Conservation (phyloP, 1,140 invertebrate species). For the Atta cephalotes region DNA sequence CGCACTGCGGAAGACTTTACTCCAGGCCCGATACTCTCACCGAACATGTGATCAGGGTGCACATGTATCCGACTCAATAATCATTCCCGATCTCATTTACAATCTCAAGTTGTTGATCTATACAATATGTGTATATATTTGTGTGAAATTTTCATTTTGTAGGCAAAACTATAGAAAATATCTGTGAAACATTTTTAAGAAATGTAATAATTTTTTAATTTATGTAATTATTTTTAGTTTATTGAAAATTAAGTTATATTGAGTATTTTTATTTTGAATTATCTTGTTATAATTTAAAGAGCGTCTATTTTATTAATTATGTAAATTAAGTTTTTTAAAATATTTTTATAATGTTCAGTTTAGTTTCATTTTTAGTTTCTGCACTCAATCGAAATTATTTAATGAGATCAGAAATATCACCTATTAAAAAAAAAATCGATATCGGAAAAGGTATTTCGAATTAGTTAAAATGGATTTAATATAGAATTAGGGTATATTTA, state of each 20-base stretch:
- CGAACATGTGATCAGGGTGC: conserved; percentile 77
- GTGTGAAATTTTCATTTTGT: background rate
- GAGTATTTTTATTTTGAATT: background rate
- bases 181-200: background rate
- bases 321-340: background rate
- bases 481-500: background rate
- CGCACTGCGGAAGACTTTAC: conserved; percentile 78
- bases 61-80: conserved; percentile 28
- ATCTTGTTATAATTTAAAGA: conserved; percentile 2
- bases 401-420: background rate
- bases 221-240: background rate
- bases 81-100: background rate
- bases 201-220: conserved; percentile 7
- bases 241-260: background rate
- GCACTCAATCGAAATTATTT: background rate
- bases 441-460: background rate
- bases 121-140: background rate
- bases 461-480: background rate
- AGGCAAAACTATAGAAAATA: background rate
- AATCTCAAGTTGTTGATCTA: background rate
- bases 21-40: conserved; percentile 78
- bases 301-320: background rate
- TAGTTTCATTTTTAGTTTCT: background rate
- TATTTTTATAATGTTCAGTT: background rate
- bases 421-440: too few species aligned